Percentiles rank a stretch among this genome's conserved stretches.
These are phyloP conservation scores for Acrocephalus kingi DNA, from an alignment of 2,113 vertebrate genomes.

Conservation along the genomic window DNA sequence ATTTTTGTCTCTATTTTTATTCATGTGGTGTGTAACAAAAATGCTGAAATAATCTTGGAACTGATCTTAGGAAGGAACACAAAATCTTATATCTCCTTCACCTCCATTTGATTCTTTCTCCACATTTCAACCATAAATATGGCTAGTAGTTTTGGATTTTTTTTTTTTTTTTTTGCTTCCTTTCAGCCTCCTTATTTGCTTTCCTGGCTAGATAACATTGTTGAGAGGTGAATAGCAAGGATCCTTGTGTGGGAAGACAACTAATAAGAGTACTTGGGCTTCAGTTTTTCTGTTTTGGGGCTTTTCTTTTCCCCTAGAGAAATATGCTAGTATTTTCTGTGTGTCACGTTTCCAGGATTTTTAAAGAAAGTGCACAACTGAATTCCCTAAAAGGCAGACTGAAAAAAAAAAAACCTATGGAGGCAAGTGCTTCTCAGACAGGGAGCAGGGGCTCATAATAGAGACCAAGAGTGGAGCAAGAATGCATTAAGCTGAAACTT, in stretches of 20 bases:
- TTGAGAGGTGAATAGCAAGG: neutral
- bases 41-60: neutral
- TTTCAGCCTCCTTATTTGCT: neutral
- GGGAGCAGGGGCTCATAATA: neutral
- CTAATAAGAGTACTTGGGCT: neutral
- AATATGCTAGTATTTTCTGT: neutral
- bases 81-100: neutral
- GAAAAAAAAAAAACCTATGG: neutral
- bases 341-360: fast-evolving
- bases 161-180: neutral
- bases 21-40: neutral
- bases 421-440: neutral
- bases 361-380: neutral
- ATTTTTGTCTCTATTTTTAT: neutral
- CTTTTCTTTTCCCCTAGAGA: neutral
- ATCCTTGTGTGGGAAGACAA: neutral
- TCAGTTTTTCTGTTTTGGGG: neutral
- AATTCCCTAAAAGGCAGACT: neutral
- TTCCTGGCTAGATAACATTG: neutral
- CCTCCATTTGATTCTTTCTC: neutral
- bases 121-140: neutral
- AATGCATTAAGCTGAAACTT: neutral
- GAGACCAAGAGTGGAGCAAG: neutral
- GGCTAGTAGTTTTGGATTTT: neutral
- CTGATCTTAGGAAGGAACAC: neutral